Evolutionary conservation across 2,888 invertebrate species (phyloP).

Genomic region (Dynastes tityus): DNA sequence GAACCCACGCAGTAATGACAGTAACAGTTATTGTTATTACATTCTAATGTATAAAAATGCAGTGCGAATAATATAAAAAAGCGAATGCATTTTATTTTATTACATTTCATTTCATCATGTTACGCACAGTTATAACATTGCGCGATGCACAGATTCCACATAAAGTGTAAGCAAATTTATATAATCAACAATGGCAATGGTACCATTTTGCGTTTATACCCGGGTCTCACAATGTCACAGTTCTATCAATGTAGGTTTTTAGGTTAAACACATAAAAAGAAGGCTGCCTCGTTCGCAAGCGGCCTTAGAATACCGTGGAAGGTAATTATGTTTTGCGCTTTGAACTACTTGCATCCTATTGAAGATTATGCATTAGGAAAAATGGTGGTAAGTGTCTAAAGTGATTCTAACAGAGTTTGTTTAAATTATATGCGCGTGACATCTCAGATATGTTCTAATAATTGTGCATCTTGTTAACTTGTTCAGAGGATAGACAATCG

Average conservation of each 20-base stretch:
- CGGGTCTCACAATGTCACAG: conserved; percentile 40
- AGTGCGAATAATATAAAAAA: conserved; percentile 21
- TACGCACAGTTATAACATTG: conserved; percentile 38
- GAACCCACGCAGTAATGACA: no score
- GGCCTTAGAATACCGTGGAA: conserved; percentile 42
- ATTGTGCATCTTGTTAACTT: no score
- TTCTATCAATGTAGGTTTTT: conserved; percentile 48
- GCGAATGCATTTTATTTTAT: conserved; percentile 35
- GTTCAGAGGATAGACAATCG: no score
- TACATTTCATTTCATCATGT: conserved; percentile 31
- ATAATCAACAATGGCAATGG: conserved; percentile 38
- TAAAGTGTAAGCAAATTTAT: conserved; percentile 40
- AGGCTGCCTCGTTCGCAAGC: conserved; percentile 38
- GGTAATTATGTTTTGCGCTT: conserved; percentile 39
- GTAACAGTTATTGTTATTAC: not conserved
- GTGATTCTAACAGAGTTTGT: not conserved
- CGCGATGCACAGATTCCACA: conserved; percentile 21
- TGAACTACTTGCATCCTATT: conserved; percentile 20
- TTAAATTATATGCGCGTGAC: no score
- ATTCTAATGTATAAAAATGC: conserved; percentile 25
- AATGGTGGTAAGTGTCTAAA: not conserved
- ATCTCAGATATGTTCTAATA: no score
- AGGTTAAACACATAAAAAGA: conserved; percentile 46
- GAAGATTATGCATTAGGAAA: conserved; percentile 4
- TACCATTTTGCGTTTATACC: conserved; percentile 38